Conservation (phyloP, 1,140 invertebrate genomes). For the Drosophila nannoptera region DNA sequence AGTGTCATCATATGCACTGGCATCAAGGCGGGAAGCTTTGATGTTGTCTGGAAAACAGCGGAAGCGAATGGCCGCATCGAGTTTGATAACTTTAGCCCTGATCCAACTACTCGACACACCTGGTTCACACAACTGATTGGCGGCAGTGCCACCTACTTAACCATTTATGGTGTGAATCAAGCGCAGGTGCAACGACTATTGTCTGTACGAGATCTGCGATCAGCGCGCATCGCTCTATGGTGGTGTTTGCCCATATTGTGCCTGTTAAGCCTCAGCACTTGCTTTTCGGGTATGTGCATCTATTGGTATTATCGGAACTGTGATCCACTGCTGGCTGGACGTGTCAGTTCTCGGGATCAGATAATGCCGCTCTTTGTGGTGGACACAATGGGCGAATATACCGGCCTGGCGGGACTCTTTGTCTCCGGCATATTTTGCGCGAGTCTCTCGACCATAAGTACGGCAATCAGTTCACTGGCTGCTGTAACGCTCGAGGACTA, state of each 20-base stretch:
- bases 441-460: slow-evolving; percentile 91
- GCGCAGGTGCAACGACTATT: slow-evolving; percentile 91
- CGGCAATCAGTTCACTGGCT: slow-evolving; percentile 89
- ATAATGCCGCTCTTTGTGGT: slow-evolving; percentile 89
- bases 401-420: slow-evolving; percentile 89
- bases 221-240: slow-evolving; percentile 84
- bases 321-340: slow-evolving; percentile 84
- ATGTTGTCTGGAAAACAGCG: slow-evolving; percentile 85
- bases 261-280: slow-evolving; percentile 85
- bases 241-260: slow-evolving; percentile 85
- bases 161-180: slow-evolving; percentile 91
- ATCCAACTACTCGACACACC: slow-evolving; percentile 87
- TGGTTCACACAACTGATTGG: slow-evolving; percentile 87
- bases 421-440: slow-evolving; percentile 91
- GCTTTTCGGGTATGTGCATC: slow-evolving; percentile 88
- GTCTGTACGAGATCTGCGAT: slow-evolving; percentile 85
- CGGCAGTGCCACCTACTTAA: slow-evolving; percentile 86
- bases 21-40: slow-evolving; percentile 83
- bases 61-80: slow-evolving; percentile 83
- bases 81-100: slow-evolving; percentile 81
- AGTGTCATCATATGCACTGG: slow-evolving; percentile 87
- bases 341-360: slow-evolving; percentile 81
- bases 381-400: slow-evolving; percentile 84
- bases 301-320: slow-evolving; percentile 87
- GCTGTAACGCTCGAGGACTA: slow-evolving; percentile 93